A percentile compares a stretch with the other conserved stretches of the same genome.
phyloP scores from a whole-genome alignment of 2,888 invertebrate species.

The Spisula subtruncata region DNA sequence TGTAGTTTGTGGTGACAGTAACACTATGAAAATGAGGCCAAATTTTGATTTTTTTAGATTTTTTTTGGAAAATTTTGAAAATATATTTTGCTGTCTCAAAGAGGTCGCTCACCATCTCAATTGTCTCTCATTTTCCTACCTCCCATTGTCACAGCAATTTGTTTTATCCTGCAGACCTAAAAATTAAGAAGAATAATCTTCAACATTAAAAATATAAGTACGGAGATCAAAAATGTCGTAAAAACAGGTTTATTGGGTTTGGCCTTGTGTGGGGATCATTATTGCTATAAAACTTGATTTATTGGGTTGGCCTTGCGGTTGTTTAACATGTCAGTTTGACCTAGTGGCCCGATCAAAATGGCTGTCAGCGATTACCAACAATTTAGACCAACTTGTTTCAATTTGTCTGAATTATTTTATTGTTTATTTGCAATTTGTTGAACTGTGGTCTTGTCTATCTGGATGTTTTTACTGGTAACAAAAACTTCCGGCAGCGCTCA shows the following conservation, averaged over 20 bases:
- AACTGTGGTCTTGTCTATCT: neutral
- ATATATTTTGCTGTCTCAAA: too few relatives aligned
- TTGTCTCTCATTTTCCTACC: too few relatives aligned
- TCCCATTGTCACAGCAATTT: too few relatives aligned
- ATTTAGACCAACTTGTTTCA: neutral
- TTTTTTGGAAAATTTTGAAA: too few relatives aligned
- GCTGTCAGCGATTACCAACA: neutral
- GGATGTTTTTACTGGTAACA: too few relatives aligned
- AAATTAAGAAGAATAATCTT: too few relatives aligned
- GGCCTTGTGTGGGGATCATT: too few relatives aligned
- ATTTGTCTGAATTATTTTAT: conserved; percentile 15
- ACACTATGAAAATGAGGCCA: neutral
- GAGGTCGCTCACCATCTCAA: too few relatives aligned
- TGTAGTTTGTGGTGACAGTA: conserved; percentile 40
- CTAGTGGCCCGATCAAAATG: neutral
- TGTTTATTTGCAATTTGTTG: conserved; percentile 15
- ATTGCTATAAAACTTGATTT: neutral
- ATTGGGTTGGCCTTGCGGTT: neutral
- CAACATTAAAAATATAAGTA: conserved; percentile 6
- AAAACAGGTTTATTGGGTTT: too few relatives aligned
- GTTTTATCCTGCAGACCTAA: too few relatives aligned
- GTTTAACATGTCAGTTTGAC: neutral
- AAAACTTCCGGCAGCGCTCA: neutral
- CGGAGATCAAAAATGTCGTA: too few relatives aligned
- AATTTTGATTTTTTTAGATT: too few relatives aligned